Base-by-base conservation (phyloP, 1,140 invertebrate genomes). In the Uloborus diversus region DNA sequence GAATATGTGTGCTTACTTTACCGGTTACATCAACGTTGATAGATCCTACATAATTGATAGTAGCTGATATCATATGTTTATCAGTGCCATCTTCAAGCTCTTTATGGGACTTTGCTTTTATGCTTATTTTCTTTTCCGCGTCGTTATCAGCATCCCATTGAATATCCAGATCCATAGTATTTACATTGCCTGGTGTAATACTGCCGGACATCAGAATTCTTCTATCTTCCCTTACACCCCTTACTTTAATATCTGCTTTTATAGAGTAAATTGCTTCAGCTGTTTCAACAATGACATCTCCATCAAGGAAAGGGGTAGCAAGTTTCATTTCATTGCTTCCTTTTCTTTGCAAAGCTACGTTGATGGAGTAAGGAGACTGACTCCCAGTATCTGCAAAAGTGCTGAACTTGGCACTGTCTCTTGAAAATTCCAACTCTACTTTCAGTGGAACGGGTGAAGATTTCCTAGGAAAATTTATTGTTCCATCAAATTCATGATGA, bases 401-500 rank as follows among this genome's bases (percentile, higher is more conserved):
- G 3, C 30, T 51, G 4, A 75, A 20, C 7, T 68, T 33, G 17
- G 68, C 25, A 28, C 2, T 25, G 20, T 56, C 37, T 14, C 23
- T 23, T 20, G 49, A 27, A 30, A 57, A 30, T n/a, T n/a, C 20
- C 14, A 81, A 5, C 14, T 27, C 33, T n/a, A 23, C 27, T 51
- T 68, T 75, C 13, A 57, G 1, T 7, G 49, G 14, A 1, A 81
- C 61, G 33, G 79, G 69, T 3, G 27, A 30, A 71, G 14, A 3
- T 25, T 5, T 33, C 28, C 32, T 62, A 5, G 79, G 79, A 61
- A 70, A 53, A 17, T 66, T 27, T 17, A 81, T 61, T 3, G 47
- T 30, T 11, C 51, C 62, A 11, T 81, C 69, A n/a, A 81, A 20
- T 68, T 81, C 79, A 75, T 75, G 69, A 61, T 81, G 70, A 25